Evolutionary conservation across 2,113 vertebrate genomes (phyloP), one percentile per base, ranked within the genome.

Genomic region (Channa argus): DNA sequence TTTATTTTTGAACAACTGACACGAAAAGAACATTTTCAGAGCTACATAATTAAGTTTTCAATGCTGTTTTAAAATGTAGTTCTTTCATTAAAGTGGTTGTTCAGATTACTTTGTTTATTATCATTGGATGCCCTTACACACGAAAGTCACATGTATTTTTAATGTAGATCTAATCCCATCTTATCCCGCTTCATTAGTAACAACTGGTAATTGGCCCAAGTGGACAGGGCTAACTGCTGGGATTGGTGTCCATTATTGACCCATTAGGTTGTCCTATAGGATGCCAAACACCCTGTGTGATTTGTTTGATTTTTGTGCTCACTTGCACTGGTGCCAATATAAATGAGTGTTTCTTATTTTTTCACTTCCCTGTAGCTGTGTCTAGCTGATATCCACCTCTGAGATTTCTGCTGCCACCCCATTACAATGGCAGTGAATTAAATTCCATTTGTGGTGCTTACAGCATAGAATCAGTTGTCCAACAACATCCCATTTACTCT

Each of bases 1-100:
- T 91, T 91, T 79, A 83, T 87, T 91, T 89, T 86, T 71, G 5
- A 77, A 46, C 38, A 41, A 62, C 53, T 56, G 52, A 55, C 41
- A 46, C 24, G 24, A 36, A 56, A 9, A 14, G n/a, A 74, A 53
- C 84, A 71, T 89, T 82, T 85, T 82, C 45, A 76, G 45, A 71
- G 46, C 15, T 63, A 37, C 52, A 44, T 38, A 4, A 47, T 15
- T 0, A 50, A 64, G 5, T 70, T 8, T 60, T 60, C 74, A 8
- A 73, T 38, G 36, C 38, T 60, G 45, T 83, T 86, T 77, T 56
- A 63, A 55, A 44, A 37, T 66, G 8, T 68, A 60, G 43, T 55
- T 52, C 13, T 58, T 45, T 36, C 11, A 2, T 65, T 46, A 39
- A 63, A 73, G 50, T 52, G 38, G 5, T 43, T 45, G 14, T 39